Evolutionary conservation across 2,888 invertebrate genomes (phyloP), one percentile per base, ranked within the genome.

Genomic region (Brassicogethes aeneus): DNA sequence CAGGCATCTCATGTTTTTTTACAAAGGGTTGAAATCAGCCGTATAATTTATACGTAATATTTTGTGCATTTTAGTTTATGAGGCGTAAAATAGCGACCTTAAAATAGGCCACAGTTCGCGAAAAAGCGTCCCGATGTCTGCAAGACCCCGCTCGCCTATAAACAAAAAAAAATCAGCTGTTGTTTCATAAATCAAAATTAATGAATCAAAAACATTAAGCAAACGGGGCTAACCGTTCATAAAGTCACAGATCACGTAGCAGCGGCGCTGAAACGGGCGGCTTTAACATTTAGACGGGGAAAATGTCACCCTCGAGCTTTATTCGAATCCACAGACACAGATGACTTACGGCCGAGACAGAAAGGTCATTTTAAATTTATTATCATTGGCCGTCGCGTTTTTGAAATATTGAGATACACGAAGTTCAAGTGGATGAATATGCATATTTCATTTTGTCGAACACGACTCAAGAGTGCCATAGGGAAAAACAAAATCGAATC

Each of bases 201-300:
- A 61, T 58, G 58, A 57, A 51, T 57, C 53, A 58, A 59, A 60
- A 56, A 60, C 57, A 61, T 56, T 55, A 59, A 59, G 54, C 54
- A 57, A 57, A 58, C 51, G 57, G 56, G 55, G 55, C 54, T 56
- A 59, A 57, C 53, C 55, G 60, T 56, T 54, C 55, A 58, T 55
- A 59, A 59, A 61, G 62, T 63, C 61, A 57, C 61, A 61, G 64
- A 64, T 65, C 65, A 65, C 64, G 62, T 64, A 61, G 51, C 59
- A 53, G 51, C 57, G n/a, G n/a, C n/a, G 53, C 52, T 53, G 51
- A 50, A 47, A 44, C 51, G 41, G 54, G 53, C 50, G 54, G 57
- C 55, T 61, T 61, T 64, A 64, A 63, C 64, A 63, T 64, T 65
- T 64, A 54, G 54, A 56, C 56, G n/a, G n/a, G 58, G 56, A 50